A percentile compares a stretch with the other conserved stretches of the same genome.
These are phyloP conservation scores for Pogonomyrmex barbatus DNA, from an alignment of 1,140 invertebrate genomes.

Conservation along the genomic window DNA sequence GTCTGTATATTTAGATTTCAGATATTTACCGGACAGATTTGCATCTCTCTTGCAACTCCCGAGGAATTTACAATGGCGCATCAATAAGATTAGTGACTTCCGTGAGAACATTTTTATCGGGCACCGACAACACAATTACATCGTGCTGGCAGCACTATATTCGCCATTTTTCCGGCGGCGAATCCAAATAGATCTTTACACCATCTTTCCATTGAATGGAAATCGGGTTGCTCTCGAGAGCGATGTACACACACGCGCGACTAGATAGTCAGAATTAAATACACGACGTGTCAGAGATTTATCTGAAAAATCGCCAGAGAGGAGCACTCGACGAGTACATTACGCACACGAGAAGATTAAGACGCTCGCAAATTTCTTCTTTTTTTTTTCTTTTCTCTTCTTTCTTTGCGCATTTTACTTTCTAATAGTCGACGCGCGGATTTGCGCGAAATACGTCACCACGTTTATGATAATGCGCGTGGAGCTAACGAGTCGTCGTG, in stretches of 20 bases:
- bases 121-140: conserved; percentile 68
- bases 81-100: conserved; percentile 66
- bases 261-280: conserved; percentile 55
- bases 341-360: conserved; percentile 38
- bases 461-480: conserved; percentile 50
- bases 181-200: conserved; percentile 70
- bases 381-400: background rate
- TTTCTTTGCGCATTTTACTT: background rate
- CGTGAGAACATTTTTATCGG: conserved; percentile 63
- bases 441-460: background rate
- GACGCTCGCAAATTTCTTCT: background rate
- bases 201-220: conserved; percentile 75
- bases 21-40: conserved; percentile 14
- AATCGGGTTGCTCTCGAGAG: conserved; percentile 64
- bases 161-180: conserved; percentile 64
- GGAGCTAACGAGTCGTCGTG: conserved; percentile 60
- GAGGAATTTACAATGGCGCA: conserved; percentile 55
- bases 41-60: conserved; percentile 11
- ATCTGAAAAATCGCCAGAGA: conserved; percentile 52
- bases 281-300: conserved; percentile 38
- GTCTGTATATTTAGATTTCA: conserved; percentile 42
- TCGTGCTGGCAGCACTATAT: conserved; percentile 45
- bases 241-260: conserved; percentile 40
- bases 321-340: conserved; percentile 13
- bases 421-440: background rate